Percentiles rank a stretch among this genome's conserved stretches.
Conservation (phyloP, 1,140 invertebrate genomes). For the Drusus annulatus region DNA sequence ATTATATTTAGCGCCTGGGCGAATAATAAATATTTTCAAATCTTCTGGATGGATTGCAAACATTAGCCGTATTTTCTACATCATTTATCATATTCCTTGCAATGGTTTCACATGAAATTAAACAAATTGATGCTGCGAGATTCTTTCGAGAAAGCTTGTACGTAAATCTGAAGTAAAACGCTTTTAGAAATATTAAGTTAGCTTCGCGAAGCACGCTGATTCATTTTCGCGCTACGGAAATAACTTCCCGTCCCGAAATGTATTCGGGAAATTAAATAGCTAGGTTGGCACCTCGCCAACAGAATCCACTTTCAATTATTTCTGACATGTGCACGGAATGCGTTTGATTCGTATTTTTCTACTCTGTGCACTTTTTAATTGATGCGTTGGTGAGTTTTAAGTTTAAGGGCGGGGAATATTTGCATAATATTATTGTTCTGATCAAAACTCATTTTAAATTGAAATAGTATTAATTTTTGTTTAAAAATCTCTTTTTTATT, state of each 20-base stretch:
- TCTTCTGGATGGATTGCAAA: too few relatives aligned
- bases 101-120: background rate
- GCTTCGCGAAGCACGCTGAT: background rate
- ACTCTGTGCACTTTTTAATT: background rate
- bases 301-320: background rate
- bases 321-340: background rate
- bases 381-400: too few relatives aligned
- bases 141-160: background rate
- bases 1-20: too few relatives aligned
- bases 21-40: too few relatives aligned
- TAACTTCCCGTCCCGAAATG: background rate
- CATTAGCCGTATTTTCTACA: too few relatives aligned
- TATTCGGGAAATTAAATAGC: background rate
- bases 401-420: too few relatives aligned
- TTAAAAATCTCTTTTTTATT: too few relatives aligned
- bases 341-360: background rate
- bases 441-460: too few relatives aligned
- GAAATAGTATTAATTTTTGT: too few relatives aligned
- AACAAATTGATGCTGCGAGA: background rate
- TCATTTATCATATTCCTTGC: too few relatives aligned
- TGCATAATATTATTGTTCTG: too few relatives aligned
- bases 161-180: background rate
- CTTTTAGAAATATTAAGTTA: background rate
- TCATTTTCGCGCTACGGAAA: slow-evolving; percentile 4
- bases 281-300: background rate